These are phyloP conservation scores for Gopherus flavomarginatus DNA, from an alignment of 2,113 vertebrate genomes.

Conservation along the genomic window DNA sequence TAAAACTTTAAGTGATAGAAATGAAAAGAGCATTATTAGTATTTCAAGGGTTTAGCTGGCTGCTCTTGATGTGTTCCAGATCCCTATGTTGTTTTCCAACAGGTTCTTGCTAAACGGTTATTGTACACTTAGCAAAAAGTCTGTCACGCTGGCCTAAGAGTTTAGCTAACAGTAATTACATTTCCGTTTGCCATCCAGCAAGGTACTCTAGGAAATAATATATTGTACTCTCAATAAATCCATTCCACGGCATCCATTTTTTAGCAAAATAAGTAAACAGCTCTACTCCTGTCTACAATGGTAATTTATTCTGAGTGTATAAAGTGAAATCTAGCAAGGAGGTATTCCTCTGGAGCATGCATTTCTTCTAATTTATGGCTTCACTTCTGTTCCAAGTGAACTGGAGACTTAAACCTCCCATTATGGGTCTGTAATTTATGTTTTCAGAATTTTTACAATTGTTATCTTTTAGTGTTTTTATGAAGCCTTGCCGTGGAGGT, in stretches of 20 bases:
- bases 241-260: slow-evolving; percentile 27
- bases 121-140: not conserved
- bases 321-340: slow-evolving; percentile 44
- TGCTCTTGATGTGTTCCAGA: not conserved
- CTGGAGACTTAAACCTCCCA: slow-evolving; percentile 1
- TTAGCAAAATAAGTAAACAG: slow-evolving; percentile 37
- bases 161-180: not conserved
- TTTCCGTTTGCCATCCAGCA: not conserved
- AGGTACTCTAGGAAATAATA: not conserved
- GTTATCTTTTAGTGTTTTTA: slow-evolving; percentile 46
- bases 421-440: slow-evolving; percentile 58
- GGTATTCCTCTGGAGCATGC: slow-evolving; percentile 20
- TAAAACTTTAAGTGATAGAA: not conserved
- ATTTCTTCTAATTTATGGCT: slow-evolving; percentile 59
- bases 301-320: slow-evolving; percentile 53
- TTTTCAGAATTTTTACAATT: slow-evolving; percentile 29
- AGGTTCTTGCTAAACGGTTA: not conserved
- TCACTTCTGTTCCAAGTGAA: slow-evolving; percentile 19
- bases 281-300: not conserved
- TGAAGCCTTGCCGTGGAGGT: slow-evolving; percentile 30
- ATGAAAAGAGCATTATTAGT: not conserved
- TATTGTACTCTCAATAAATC: not conserved
- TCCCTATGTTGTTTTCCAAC: not conserved
- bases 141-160: not conserved
- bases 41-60: not conserved